These are phyloP conservation scores for Melieria picta DNA, from an alignment of 2,888 invertebrate genomes.

Conservation along the genomic window DNA sequence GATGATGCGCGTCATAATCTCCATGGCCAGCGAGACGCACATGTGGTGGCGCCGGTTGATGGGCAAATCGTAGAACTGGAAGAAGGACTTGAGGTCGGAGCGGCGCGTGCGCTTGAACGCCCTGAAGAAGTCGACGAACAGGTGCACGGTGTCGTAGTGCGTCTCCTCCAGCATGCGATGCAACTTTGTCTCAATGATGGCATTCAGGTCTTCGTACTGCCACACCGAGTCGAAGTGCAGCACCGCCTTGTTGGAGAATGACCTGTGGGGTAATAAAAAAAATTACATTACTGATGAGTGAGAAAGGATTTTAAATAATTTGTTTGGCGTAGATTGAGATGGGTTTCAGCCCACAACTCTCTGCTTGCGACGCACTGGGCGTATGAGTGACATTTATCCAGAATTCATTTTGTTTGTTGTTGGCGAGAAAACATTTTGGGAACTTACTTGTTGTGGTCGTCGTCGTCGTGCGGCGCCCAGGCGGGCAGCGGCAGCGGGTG, in stretches of 20 bases:
- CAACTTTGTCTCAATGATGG: conserved; percentile 81
- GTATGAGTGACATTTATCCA: too few species aligned
- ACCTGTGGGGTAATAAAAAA: too few species aligned
- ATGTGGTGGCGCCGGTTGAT: conserved; percentile 84
- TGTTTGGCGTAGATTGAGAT: too few species aligned
- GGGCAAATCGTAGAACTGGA: conserved; percentile 80
- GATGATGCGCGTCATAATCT: conserved; percentile 77
- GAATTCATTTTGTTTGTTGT: too few species aligned
- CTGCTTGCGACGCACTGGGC: too few species aligned
- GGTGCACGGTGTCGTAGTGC: conserved; percentile 90
- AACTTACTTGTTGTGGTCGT: conserved; percentile 11
- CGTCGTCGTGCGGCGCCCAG: conserved; percentile 69
- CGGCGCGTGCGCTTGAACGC: conserved; percentile 73
- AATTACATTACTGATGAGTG: too few species aligned
- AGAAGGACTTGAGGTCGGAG: conserved; percentile 76
- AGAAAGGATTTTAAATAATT: too few species aligned
- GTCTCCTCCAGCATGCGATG: conserved; percentile 84
- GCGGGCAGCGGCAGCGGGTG: conserved; percentile 81
- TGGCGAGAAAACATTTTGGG: too few species aligned
- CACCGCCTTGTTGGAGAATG: conserved; percentile 62
- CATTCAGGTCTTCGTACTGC: conserved; percentile 83
- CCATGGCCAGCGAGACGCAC: conserved; percentile 88
- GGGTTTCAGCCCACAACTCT: too few species aligned
- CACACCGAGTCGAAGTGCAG: conserved; percentile 65
- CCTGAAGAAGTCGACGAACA: conserved; percentile 78